Conservation (phyloP, 1,140 invertebrate genomes). For the Doryteuthis pealeii region DNA sequence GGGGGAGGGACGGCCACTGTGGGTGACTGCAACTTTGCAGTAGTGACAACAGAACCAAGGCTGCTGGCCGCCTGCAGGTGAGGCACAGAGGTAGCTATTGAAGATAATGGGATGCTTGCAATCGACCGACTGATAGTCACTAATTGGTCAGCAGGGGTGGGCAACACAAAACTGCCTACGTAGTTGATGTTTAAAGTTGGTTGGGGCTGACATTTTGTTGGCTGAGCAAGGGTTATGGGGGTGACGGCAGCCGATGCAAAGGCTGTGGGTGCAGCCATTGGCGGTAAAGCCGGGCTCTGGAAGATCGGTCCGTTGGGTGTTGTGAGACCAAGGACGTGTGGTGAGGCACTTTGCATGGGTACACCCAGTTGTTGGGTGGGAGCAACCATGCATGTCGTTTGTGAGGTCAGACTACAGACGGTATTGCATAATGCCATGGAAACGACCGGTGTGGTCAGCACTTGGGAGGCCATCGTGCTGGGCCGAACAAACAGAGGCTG, state of each 20-base stretch:
- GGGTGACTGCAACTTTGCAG: neutral
- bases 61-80: neutral
- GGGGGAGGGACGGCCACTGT: neutral
- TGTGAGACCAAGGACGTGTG: neutral
- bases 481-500: no score
- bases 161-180: neutral
- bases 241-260: neutral
- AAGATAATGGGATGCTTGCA: constrained; percentile 7
- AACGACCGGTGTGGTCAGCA: neutral
- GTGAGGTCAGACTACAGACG: neutral
- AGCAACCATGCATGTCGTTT: neutral
- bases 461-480: neutral
- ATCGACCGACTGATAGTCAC: neutral
- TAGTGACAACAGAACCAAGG: neutral
- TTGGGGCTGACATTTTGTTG: neutral
- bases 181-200: constrained; percentile 4
- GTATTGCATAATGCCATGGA: constrained; percentile 3
- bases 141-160: neutral
- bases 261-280: neutral
- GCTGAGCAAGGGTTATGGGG: neutral
- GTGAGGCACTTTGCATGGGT: constrained; percentile 4
- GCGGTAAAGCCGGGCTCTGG: neutral
- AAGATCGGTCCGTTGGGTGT: neutral
- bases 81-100: constrained; percentile 7
- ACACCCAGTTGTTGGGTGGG: neutral